Percentiles rank a stretch among this genome's conserved stretches.
Evolutionary conservation across 1,140 invertebrate genomes (phyloP).

Genomic region (Camponotus vicinus): DNA sequence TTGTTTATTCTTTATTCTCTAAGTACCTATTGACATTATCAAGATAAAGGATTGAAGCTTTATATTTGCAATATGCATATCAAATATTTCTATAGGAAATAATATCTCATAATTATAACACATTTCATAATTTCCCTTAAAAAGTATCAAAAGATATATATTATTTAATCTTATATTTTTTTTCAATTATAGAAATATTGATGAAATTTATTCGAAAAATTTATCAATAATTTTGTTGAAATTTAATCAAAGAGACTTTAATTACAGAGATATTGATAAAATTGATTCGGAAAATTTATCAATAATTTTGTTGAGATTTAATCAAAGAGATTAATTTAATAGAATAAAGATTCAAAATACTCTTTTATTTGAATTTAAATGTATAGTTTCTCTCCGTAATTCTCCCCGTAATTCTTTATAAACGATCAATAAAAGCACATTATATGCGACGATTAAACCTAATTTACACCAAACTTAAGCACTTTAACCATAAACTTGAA

Average conservation of each 20-base stretch:
- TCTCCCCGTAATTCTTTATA: neutral
- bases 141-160: neutral
- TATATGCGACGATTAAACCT: neutral
- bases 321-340: neutral
- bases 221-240: neutral
- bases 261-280: neutral
- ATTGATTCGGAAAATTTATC: neutral
- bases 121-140: neutral
- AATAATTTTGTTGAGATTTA: neutral
- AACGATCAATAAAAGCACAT: neutral
- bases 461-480: neutral
- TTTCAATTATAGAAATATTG: neutral
- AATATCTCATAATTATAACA: neutral
- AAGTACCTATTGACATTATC: slow-evolving; percentile 11
- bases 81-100: neutral
- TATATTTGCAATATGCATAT: neutral
- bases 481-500: neutral
- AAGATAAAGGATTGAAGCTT: slow-evolving; percentile 28
- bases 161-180: neutral
- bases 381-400: neutral
- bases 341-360: neutral
- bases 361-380: too few relatives aligned
- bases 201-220: neutral
- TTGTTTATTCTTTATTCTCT: neutral
- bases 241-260: neutral